These are phyloP conservation scores for Parazoanthus swiftii DNA, from an alignment of 92 coral and sea anemone species.

Conservation along the genomic window DNA sequence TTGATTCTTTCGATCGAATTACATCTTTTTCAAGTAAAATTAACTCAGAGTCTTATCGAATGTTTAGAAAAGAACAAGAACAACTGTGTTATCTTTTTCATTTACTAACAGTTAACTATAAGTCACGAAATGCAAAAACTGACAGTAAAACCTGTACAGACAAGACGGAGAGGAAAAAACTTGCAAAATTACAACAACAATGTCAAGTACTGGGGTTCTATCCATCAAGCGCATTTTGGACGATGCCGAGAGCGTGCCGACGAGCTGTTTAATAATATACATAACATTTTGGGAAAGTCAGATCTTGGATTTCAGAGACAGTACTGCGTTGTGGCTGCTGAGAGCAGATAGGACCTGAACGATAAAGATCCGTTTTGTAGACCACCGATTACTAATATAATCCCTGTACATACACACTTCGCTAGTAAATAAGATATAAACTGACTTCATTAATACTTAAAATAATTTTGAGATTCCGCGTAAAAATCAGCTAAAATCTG, in stretches of 20 bases:
- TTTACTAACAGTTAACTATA: not conserved
- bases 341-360: not conserved
- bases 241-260: not conserved
- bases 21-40: too few species aligned
- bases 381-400: not conserved
- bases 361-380: not conserved
- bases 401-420: not conserved
- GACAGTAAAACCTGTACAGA: too few species aligned
- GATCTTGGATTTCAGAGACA: not conserved
- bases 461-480: not conserved
- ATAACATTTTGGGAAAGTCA: not conserved
- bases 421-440: too few species aligned
- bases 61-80: not conserved
- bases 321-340: not conserved
- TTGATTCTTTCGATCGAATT: too few species aligned
- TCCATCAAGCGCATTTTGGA: not conserved
- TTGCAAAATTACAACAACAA: not conserved
- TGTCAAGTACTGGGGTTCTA: not conserved
- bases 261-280: not conserved
- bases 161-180: not conserved
- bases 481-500: not conserved
- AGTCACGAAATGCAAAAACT: not conserved
- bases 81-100: not conserved
- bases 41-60: not conserved
- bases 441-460: not conserved